Conservation (phyloP, 2,888 invertebrate genomes). For the Archaeoteleia sp. region DNA sequence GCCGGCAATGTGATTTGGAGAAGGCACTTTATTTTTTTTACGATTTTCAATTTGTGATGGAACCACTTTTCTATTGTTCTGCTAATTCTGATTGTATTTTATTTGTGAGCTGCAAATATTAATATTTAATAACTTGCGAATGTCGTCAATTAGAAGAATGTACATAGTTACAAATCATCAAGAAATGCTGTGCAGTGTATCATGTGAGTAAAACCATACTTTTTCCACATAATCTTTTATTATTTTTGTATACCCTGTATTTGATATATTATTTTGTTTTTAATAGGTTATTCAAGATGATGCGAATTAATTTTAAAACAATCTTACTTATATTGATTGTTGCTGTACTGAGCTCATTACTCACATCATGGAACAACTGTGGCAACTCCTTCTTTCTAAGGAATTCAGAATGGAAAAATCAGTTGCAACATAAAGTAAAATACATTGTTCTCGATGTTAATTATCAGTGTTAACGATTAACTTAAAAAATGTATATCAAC, state of each 20-base stretch:
- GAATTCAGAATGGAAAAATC: constrained; percentile 67
- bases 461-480: no score
- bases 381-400: constrained; percentile 77
- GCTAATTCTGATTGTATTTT: constrained; percentile 5
- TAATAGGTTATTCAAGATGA: constrained; percentile 78
- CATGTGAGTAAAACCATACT: constrained; percentile 25
- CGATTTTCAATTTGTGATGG: no score
- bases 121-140: constrained; percentile 15
- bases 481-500: constrained; percentile 3
- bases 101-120: neutral
- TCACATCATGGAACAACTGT: constrained; percentile 86
- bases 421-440: constrained; percentile 67
- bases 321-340: constrained; percentile 77
- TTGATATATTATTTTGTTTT: neutral
- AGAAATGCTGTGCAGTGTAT: constrained; percentile 23
- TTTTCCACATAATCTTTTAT: neutral
- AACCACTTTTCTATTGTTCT: neutral
- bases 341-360: constrained; percentile 80
- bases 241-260: neutral
- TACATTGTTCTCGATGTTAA: neutral
- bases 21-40: no score
- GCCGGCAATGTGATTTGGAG: constrained; percentile 12
- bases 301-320: constrained; percentile 87
- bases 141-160: constrained; percentile 21
- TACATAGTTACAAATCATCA: constrained; percentile 1